These are phyloP conservation scores for Atractosteus spatula DNA, from an alignment of 2,113 vertebrate species.

Conservation along the genomic window DNA sequence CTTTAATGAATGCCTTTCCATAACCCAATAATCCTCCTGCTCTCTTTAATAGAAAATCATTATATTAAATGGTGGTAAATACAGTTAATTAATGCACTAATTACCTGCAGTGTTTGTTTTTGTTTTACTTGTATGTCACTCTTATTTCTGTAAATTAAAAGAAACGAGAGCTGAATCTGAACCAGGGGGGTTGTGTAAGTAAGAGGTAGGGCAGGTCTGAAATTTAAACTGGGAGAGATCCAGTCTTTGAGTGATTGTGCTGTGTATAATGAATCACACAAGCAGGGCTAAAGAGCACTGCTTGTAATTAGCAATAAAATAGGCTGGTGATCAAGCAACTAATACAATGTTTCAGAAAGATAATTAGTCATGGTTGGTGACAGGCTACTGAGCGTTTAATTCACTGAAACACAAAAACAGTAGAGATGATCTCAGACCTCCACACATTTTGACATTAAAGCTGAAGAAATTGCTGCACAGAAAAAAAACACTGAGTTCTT, in stretches of 20 bases:
- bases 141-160: no score
- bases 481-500: no score
- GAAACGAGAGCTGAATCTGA: no score
- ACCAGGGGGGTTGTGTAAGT: background rate
- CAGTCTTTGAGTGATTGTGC: slow-evolving; percentile 15
- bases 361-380: slow-evolving; percentile 56
- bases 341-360: slow-evolving; percentile 59
- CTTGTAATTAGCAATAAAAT: slow-evolving; percentile 65
- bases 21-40: no score
- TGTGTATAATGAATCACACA: slow-evolving; percentile 53
- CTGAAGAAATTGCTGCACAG: background rate
- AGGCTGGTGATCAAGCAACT: slow-evolving; percentile 63
- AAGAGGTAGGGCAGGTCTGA: background rate
- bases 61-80: no score
- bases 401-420: slow-evolving; percentile 7
- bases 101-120: no score
- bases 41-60: no score
- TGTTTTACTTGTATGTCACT: no score
- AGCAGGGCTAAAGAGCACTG: slow-evolving; percentile 61
- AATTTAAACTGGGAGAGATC: background rate
- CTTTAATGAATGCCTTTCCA: no score
- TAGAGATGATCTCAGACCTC: background rate
- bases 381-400: slow-evolving; percentile 35
- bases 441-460: background rate
- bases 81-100: no score